A percentile compares a stretch with the other conserved stretches of the same genome.
Conservation (phyloP, 92 coral and sea anemone species). For the Zoanthus gigantus region DNA sequence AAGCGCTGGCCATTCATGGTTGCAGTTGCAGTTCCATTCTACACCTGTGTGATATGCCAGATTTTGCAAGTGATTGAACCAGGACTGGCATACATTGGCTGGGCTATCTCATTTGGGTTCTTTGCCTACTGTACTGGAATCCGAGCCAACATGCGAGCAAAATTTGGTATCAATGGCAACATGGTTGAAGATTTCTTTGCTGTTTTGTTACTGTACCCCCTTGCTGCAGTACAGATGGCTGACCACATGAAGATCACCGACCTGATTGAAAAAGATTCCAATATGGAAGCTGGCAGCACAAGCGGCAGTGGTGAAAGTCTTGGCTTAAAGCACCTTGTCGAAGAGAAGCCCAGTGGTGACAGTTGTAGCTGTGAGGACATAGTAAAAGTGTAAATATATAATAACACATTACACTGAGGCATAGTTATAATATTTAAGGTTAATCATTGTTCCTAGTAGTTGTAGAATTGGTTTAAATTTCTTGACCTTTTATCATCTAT, state of each 20-base stretch:
- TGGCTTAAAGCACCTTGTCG: constrained; percentile 5
- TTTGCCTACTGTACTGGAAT: constrained; percentile 50
- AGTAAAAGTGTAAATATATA: too few species aligned
- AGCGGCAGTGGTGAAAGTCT: constrained; percentile 16
- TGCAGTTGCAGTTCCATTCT: constrained; percentile 35
- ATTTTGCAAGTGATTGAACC: constrained; percentile 48
- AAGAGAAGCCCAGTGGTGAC: neutral
- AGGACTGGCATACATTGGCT: constrained; percentile 57
- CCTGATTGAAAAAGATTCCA: neutral
- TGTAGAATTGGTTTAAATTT: too few species aligned
- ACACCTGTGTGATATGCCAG: constrained; percentile 32
- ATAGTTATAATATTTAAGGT: too few species aligned
- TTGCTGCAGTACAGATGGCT: constrained; percentile 44
- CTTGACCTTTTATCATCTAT: too few species aligned
- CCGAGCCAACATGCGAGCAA: constrained; percentile 48
- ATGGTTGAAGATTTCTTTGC: constrained; percentile 58
- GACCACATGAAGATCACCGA: constrained; percentile 29
- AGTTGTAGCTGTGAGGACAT: too few species aligned
- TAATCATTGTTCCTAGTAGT: too few species aligned
- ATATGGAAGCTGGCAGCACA: constrained; percentile 1
- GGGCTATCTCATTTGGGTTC: constrained; percentile 46
- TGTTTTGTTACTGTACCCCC: constrained; percentile 45
- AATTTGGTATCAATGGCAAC: constrained; percentile 48
- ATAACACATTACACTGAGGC: too few species aligned
- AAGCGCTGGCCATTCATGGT: constrained; percentile 49